Evolutionary conservation across 2,113 vertebrate species (phyloP).

Genomic region (Odocoileus hemionus): DNA sequence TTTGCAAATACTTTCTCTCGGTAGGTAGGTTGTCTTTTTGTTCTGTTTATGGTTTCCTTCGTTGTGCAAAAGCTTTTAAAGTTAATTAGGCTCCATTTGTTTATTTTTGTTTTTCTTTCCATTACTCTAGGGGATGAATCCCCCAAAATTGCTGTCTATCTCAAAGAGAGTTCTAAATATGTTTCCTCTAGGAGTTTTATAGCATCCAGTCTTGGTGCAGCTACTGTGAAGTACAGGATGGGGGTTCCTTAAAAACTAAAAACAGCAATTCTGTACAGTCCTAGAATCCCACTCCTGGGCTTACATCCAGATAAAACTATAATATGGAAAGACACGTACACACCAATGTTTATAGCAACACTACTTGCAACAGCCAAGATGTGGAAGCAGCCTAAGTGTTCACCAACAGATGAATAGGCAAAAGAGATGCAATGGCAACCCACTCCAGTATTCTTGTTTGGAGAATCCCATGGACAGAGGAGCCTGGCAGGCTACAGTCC

Average conservation of each 20-base stretch:
- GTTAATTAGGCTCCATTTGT: neutral
- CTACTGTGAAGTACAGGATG: neutral
- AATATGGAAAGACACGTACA: neutral
- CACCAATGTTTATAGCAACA: neutral
- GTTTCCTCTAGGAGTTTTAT: neutral
- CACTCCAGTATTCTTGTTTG: neutral
- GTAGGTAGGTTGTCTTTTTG: neutral
- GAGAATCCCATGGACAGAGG: fast-evolving
- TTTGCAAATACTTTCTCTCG: neutral
- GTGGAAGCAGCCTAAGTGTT: neutral
- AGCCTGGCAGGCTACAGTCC: neutral
- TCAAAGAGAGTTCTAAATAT: neutral
- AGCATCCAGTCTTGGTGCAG: neutral
- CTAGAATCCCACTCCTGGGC: neutral
- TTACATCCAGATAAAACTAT: neutral
- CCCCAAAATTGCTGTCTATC: neutral
- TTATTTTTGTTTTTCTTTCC: neutral
- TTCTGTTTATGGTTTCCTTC: neutral
- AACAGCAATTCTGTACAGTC: neutral
- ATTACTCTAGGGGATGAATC: neutral
- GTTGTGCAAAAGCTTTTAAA: neutral
- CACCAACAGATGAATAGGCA: neutral
- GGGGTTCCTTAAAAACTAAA: neutral
- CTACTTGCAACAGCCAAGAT: neutral
- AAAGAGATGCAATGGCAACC: neutral